phyloP scores from a whole-genome alignment of 2,113 vertebrate species.

The Sprattus sprattus region DNA sequence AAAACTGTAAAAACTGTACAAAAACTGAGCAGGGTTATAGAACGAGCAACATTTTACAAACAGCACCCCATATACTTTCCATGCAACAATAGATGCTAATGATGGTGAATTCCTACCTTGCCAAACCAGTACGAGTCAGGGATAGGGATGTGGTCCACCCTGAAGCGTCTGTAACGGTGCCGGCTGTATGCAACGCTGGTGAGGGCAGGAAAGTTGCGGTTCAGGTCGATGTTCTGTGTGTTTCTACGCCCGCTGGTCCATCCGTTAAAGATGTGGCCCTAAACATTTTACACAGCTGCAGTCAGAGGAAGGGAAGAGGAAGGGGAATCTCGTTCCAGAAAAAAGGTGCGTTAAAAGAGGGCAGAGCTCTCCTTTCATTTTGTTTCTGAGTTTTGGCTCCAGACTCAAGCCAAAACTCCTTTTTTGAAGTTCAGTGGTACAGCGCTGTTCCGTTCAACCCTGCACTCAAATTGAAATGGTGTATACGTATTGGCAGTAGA shows the following conservation, averaged over 20 bases:
- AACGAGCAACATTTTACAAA: too few species aligned
- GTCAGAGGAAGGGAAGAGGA: not conserved
- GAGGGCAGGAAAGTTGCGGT: constrained; percentile 96
- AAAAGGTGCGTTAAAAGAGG: too few species aligned
- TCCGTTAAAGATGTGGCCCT: constrained; percentile 89
- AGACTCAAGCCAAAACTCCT: not conserved
- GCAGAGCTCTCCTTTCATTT: not conserved
- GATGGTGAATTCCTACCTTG: constrained; percentile 74
- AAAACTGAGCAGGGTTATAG: too few species aligned
- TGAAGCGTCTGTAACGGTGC: constrained; percentile 71
- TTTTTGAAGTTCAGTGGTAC: not conserved
- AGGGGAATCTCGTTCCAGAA: too few species aligned
- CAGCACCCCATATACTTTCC: too few species aligned
- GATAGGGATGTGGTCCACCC: constrained; percentile 86
- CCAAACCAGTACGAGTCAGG: constrained; percentile 92
- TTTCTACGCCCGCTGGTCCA: constrained; percentile 89
- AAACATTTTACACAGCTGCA: constrained; percentile 49
- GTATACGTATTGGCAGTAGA: not conserved
- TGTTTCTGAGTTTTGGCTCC: not conserved
- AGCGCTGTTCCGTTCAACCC: not conserved
- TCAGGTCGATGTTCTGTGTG: constrained; percentile 90
- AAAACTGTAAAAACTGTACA: too few species aligned
- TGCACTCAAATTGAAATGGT: not conserved
- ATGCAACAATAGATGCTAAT: not conserved
- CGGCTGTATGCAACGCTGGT: constrained; percentile 85